Percentiles rank a stretch among this genome's conserved stretches.
These are phyloP conservation scores for Littorina saxatilis DNA, from an alignment of 1,140 invertebrate species.

Conservation along the genomic window DNA sequence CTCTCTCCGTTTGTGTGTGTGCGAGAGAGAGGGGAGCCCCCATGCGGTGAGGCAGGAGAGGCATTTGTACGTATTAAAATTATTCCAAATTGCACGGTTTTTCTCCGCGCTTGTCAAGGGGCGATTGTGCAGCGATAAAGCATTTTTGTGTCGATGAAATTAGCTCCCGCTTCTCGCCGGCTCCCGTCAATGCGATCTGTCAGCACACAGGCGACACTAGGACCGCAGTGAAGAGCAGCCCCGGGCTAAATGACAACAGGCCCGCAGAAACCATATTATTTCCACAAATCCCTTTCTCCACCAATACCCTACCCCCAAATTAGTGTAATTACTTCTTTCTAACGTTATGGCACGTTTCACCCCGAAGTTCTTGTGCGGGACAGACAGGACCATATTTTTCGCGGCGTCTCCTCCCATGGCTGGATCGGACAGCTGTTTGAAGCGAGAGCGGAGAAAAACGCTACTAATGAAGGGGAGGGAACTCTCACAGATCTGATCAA, in stretches of 20 bases:
- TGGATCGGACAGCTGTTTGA: not conserved
- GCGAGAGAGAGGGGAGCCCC: too few species aligned
- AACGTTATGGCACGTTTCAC: slow-evolving; percentile 42
- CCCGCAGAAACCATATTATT: slow-evolving; percentile 49
- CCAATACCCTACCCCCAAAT: slow-evolving; percentile 38
- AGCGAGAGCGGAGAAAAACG: not conserved
- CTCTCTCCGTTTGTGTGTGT: not conserved
- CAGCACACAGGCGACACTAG: slow-evolving; percentile 41
- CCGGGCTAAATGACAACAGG: slow-evolving; percentile 41
- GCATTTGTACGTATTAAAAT: slow-evolving; percentile 41
- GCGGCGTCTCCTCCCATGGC: not conserved
- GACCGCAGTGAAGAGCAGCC: slow-evolving; percentile 26
- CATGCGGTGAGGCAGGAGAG: not conserved
- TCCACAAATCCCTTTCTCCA: slow-evolving; percentile 29
- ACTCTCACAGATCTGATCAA: too few species aligned
- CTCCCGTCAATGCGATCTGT: slow-evolving; percentile 40
- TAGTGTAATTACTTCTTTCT: slow-evolving; percentile 44
- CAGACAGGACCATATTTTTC: slow-evolving; percentile 30
- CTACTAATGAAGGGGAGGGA: not conserved
- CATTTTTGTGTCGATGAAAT: slow-evolving; percentile 41
- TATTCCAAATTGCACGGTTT: slow-evolving; percentile 32
- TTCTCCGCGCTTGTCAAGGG: slow-evolving; percentile 32
- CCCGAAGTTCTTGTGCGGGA: not conserved
- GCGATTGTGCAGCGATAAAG: slow-evolving; percentile 34
- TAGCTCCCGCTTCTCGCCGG: slow-evolving; percentile 27